Percentiles rank a stretch among this genome's conserved stretches.
These are phyloP conservation scores for Sacculina carcini DNA, from an alignment of 2,888 invertebrate genomes.

Conservation along the genomic window DNA sequence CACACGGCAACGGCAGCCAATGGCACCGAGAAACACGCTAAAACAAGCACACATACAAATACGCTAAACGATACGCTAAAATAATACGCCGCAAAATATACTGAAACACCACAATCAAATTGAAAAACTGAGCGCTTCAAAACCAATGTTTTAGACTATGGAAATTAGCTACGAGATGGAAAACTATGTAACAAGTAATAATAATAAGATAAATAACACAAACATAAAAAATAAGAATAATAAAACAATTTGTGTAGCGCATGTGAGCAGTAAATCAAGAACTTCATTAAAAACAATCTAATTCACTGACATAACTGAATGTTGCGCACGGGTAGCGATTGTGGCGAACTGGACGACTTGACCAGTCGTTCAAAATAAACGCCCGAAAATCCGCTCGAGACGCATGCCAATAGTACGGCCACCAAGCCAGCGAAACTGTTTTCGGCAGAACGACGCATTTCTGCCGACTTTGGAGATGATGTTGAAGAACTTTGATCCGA, in stretches of 20 bases:
- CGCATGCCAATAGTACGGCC: constrained; percentile 24
- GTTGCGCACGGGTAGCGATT: constrained; percentile 25
- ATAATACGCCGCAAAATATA: too few relatives aligned
- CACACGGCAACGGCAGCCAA: constrained; percentile 21
- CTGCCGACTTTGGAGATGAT: too few relatives aligned
- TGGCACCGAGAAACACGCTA: constrained; percentile 23
- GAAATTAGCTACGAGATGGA: too few relatives aligned
- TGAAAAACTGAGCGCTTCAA: too few relatives aligned
- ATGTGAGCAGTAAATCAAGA: not conserved
- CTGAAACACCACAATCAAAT: too few relatives aligned
- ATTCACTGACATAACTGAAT: constrained; percentile 22
- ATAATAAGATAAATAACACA: too few relatives aligned
- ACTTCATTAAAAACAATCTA: too few relatives aligned
- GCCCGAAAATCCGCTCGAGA: constrained; percentile 27
- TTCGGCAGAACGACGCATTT: not conserved
- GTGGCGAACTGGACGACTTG: constrained; percentile 20
- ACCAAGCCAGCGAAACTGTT: constrained; percentile 20
- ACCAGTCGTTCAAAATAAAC: constrained; percentile 29
- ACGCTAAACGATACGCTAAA: not conserved
- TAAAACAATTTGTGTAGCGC: too few relatives aligned
- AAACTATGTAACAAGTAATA: too few relatives aligned
- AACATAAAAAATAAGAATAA: too few relatives aligned
- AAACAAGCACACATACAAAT: constrained; percentile 8
- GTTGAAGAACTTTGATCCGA: too few relatives aligned
- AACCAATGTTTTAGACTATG: too few relatives aligned